phyloP scores from a whole-genome alignment of 92 coral and sea anemone species.

The Blastomussa wellsi region DNA sequence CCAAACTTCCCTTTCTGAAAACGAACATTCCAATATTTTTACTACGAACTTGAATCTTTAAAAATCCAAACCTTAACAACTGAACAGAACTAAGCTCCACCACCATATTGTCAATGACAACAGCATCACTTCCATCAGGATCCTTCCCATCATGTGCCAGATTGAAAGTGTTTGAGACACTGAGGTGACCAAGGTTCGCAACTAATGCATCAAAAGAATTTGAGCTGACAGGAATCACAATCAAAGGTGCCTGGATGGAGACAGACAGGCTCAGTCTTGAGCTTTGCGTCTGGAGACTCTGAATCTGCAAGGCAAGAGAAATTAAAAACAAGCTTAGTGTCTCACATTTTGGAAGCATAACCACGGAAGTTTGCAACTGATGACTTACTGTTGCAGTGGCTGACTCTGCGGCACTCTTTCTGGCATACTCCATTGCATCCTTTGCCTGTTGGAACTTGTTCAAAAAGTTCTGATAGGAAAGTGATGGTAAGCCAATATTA shows the following conservation, averaged over 20 bases:
- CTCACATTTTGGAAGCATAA: neutral
- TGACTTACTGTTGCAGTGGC: constrained; percentile 82
- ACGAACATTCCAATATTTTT: neutral
- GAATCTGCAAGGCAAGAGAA: constrained; percentile 58
- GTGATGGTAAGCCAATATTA: too few relatives aligned
- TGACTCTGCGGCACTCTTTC: constrained; percentile 83
- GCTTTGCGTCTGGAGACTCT: constrained; percentile 82
- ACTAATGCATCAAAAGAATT: constrained; percentile 80
- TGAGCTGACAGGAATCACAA: constrained; percentile 88
- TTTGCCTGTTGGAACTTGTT: constrained; percentile 95
- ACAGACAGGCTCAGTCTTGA: constrained; percentile 82
- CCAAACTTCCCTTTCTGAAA: too few relatives aligned
- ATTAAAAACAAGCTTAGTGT: neutral
- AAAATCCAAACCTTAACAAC: constrained; percentile 69
- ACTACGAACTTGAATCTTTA: neutral
- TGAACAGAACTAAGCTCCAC: constrained; percentile 90
- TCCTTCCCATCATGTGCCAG: constrained; percentile 66
- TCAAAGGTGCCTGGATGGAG: constrained; percentile 89
- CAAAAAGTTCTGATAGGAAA: constrained; percentile 75
- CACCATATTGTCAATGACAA: constrained; percentile 84
- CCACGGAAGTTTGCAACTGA: neutral
- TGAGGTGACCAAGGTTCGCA: constrained; percentile 87
- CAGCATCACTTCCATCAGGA: constrained; percentile 78
- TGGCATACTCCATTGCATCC: constrained; percentile 91
- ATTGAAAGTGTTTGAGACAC: constrained; percentile 76